A percentile compares a stretch with the other conserved stretches of the same genome.
These are phyloP conservation scores for Sebastes ruberrimus DNA, from an alignment of 2,797 vertebrate genomes.

Conservation along the genomic window DNA sequence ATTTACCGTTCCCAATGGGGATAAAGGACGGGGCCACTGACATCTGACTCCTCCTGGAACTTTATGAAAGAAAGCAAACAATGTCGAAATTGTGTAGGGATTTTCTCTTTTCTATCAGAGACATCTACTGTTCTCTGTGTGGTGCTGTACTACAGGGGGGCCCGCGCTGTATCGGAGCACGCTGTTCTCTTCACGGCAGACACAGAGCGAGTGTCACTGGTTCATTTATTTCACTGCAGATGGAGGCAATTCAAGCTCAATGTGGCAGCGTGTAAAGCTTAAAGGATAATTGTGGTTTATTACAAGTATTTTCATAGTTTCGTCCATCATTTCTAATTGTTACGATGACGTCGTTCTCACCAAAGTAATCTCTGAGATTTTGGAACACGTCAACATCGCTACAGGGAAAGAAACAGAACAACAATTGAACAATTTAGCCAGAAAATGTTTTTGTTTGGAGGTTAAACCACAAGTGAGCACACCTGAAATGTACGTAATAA, in stretches of 20 bases:
- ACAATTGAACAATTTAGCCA: neutral
- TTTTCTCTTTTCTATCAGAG: constrained; percentile 74
- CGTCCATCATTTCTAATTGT: neutral
- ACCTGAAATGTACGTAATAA: neutral
- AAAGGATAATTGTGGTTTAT: constrained; percentile 39
- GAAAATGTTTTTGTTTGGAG: neutral
- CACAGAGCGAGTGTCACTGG: constrained; percentile 70
- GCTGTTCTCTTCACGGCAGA: constrained; percentile 71
- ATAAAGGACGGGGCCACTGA: constrained; percentile 79
- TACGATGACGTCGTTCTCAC: neutral
- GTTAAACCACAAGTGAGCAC: neutral
- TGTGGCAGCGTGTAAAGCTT: constrained; percentile 30
- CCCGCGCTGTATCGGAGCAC: constrained; percentile 46
- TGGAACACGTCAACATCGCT: neutral
- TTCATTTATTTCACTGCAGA: constrained; percentile 74
- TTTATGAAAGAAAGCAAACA: constrained; percentile 83
- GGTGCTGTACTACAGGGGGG: constrained; percentile 49
- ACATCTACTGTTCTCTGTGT: constrained; percentile 73
- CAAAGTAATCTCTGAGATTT: neutral
- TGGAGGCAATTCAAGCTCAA: constrained; percentile 55
- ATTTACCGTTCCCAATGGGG: constrained; percentile 79
- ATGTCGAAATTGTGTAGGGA: constrained; percentile 82
- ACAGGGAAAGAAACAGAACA: neutral
- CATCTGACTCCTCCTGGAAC: constrained; percentile 82
- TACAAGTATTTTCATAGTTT: constrained; percentile 1